These are phyloP conservation scores for Limnephilus lunatus DNA, from an alignment of 2,888 invertebrate species.

Conservation along the genomic window DNA sequence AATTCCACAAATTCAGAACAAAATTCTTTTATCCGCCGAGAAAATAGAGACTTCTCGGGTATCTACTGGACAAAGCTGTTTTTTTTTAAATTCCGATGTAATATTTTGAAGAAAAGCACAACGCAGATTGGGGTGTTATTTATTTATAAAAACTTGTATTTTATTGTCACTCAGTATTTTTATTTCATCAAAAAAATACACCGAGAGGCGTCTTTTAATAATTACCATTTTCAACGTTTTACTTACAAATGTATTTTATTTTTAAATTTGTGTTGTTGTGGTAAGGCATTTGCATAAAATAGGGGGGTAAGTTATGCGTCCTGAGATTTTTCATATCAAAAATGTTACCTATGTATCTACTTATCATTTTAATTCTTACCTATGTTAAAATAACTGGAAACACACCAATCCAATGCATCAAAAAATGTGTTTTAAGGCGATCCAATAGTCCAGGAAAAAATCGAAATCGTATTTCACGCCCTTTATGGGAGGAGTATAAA, in stretches of 20 bases:
- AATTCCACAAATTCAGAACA: constrained; percentile 50
- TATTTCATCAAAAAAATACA: not conserved
- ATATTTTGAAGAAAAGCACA: constrained; percentile 36
- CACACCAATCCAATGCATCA: not conserved
- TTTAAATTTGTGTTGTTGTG: not conserved
- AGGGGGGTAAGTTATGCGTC: not conserved
- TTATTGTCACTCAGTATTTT: not conserved
- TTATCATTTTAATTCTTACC: not conserved
- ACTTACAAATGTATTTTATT: not conserved
- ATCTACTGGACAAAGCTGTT: constrained; percentile 7
- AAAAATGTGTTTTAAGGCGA: not conserved
- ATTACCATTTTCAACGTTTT: not conserved
- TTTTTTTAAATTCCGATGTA: not conserved
- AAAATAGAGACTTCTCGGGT: not conserved
- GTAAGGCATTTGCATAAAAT: not conserved
- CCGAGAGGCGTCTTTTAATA: not conserved
- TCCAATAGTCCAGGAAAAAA: too few species aligned
- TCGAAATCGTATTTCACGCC: too few species aligned
- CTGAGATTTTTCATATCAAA: not conserved
- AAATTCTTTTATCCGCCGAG: constrained; percentile 33
- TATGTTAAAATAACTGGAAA: not conserved
- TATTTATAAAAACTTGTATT: not conserved
- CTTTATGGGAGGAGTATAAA: too few species aligned
- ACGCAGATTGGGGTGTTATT: constrained; percentile 2
- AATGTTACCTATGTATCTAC: not conserved